Conservation (phyloP, 2,888 invertebrate species). For the Lucinisca nassula region DNA sequence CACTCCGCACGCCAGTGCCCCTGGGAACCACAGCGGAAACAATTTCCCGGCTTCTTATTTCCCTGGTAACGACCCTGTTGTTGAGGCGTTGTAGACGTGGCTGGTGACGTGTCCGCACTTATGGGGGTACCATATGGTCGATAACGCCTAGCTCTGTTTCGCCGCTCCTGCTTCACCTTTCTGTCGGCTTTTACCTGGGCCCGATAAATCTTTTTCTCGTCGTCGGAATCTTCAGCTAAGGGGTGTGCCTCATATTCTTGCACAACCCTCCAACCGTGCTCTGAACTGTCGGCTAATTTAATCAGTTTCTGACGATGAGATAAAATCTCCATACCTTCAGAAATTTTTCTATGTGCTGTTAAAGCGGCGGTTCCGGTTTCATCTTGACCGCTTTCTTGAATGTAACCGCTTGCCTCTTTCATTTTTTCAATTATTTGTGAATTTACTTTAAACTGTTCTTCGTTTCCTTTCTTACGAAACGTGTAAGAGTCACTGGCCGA, state of each 20-base stretch:
- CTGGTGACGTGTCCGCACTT: not conserved
- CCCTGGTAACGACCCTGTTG: not conserved
- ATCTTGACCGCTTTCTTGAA: not conserved
- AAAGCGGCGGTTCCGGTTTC: not conserved
- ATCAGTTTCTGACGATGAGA: conserved; percentile 30
- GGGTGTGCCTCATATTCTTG: conserved; percentile 46
- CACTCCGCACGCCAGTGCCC: conserved; percentile 19
- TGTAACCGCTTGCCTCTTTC: not conserved
- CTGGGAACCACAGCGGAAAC: not conserved
- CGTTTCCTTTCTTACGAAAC: conserved; percentile 36
- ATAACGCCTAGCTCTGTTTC: not conserved
- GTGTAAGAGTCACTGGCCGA: not conserved
- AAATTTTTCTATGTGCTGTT: not conserved
- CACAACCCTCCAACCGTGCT: conserved; percentile 34
- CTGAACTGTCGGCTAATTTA: conserved; percentile 33
- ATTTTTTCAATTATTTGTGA: conserved; percentile 22
- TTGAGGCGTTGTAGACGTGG: not conserved
- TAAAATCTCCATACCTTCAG: conserved; percentile 47
- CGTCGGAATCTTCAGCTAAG: conserved; percentile 40
- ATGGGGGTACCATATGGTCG: not conserved
- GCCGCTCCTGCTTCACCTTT: conserved; percentile 31
- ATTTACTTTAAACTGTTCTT: conserved; percentile 27
- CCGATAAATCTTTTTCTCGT: conserved; percentile 44
- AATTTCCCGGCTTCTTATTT: not conserved
- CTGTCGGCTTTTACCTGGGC: conserved; percentile 37